Conservation (phyloP, 35 echinoderm and acorn worm species). For the Lytechinus pictus region DNA sequence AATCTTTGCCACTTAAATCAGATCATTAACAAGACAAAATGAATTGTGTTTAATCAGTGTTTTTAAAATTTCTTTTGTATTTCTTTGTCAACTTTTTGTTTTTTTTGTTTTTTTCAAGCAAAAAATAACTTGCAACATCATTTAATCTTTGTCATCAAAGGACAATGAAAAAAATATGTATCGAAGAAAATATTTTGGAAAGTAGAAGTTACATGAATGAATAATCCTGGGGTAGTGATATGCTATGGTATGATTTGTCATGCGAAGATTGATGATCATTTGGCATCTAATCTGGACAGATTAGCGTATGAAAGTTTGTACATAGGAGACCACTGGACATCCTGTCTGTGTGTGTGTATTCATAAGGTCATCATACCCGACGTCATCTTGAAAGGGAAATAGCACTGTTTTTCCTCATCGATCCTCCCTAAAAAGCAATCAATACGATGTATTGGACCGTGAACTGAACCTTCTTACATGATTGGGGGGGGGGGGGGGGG, state of each 20-base stretch:
- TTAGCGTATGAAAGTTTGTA: not conserved
- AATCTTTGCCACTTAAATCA: too few relatives aligned
- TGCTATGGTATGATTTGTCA: not conserved
- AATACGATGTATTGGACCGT: conserved; percentile 3
- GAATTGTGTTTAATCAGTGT: too few relatives aligned
- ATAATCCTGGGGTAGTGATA: not conserved
- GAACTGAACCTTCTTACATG: not conserved
- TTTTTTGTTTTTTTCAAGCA: not conserved
- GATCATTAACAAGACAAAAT: too few relatives aligned
- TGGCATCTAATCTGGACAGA: not conserved
- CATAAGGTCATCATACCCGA: not conserved
- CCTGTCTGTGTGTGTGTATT: not conserved
- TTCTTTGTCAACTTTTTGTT: too few relatives aligned
- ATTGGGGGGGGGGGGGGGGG: not conserved
- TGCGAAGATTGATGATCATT: not conserved
- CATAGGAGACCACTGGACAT: not conserved
- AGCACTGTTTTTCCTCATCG: not conserved
- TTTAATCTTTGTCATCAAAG: not conserved
- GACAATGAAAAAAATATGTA: not conserved
- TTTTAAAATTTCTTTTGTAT: too few relatives aligned
- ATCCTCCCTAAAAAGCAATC: not conserved
- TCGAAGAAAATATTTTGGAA: not conserved
- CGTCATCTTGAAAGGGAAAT: not conserved
- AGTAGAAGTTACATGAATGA: not conserved
- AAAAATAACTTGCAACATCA: not conserved